Conservation (phyloP, 2,888 invertebrate genomes). For the Thymelicus lineola region DNA sequence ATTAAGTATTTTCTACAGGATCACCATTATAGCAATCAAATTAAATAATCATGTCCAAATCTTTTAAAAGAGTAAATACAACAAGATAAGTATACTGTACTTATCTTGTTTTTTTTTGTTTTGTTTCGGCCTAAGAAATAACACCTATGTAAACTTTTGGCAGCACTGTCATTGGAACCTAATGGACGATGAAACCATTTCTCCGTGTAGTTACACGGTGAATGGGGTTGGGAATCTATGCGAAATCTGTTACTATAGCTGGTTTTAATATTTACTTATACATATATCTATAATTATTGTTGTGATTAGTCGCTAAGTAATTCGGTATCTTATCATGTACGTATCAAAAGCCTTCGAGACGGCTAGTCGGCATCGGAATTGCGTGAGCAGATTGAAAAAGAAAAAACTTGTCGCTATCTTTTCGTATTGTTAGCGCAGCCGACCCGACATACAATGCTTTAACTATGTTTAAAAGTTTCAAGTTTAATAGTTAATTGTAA, state of each 20-base stretch:
- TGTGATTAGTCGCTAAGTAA: constrained; percentile 80
- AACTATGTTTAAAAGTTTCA: constrained; percentile 82
- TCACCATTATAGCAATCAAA: too few species aligned
- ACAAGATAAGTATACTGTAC: too few species aligned
- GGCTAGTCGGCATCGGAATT: constrained; percentile 70
- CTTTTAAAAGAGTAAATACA: too few species aligned
- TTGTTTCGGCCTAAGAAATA: too few species aligned
- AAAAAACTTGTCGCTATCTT: constrained; percentile 6
- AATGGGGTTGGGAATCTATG: background rate
- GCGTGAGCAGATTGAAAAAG: constrained; percentile 12
- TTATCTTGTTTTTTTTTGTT: too few species aligned
- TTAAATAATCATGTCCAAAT: too few species aligned
- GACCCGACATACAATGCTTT: constrained; percentile 79
- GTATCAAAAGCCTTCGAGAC: constrained; percentile 78
- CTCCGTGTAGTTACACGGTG: too few species aligned
- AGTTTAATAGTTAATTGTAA: constrained; percentile 74
- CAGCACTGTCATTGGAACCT: too few species aligned
- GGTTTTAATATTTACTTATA: constrained; percentile 46
- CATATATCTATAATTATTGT: constrained; percentile 58
- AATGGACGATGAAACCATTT: too few species aligned
- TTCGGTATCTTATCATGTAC: constrained; percentile 57
- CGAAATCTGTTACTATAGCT: constrained; percentile 42
- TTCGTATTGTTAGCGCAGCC: constrained; percentile 52
- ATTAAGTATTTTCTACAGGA: too few species aligned
- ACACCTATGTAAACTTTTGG: too few species aligned